Percentiles rank a stretch among this genome's conserved stretches.
Conservation (phyloP, 2,888 invertebrate genomes). For the Rhamnusium bicolor region DNA sequence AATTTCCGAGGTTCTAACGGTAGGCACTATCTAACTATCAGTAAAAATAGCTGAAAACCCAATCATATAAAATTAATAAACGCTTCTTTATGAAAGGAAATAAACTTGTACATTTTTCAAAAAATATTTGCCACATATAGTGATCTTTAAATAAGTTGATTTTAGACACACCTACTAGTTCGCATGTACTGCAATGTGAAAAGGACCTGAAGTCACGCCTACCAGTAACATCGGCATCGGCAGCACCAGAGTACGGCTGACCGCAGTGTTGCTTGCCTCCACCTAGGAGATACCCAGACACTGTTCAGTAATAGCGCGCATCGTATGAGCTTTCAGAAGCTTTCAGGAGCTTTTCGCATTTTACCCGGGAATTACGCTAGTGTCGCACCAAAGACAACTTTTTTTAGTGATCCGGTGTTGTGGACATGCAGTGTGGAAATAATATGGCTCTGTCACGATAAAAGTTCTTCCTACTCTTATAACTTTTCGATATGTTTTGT, state of each 20-base stretch:
- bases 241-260: conserved; percentile 48
- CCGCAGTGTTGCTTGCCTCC: conserved; percentile 44
- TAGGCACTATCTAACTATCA: too few relatives aligned
- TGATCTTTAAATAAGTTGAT: background rate
- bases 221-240: conserved; percentile 44
- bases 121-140: background rate
- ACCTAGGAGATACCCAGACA: conserved; percentile 15
- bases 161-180: conserved; percentile 41
- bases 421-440: conserved; percentile 13
- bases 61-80: background rate
- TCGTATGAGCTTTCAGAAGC: conserved; percentile 57
- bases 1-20: too few relatives aligned
- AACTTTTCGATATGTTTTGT: conserved; percentile 43
- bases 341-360: conserved; percentile 56
- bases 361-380: conserved; percentile 62
- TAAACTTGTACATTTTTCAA: background rate
- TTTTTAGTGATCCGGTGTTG: conserved; percentile 22
- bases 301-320: conserved; percentile 52
- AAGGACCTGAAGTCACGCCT: conserved; percentile 54
- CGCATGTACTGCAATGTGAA: conserved; percentile 54
- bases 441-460: background rate
- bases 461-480: background rate
- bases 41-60: too few relatives aligned
- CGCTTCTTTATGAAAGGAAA: background rate
- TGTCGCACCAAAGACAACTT: conserved; percentile 34